Evolutionary conservation across 2,888 invertebrate species (phyloP).

Genomic region (Lochmaea crataegi): DNA sequence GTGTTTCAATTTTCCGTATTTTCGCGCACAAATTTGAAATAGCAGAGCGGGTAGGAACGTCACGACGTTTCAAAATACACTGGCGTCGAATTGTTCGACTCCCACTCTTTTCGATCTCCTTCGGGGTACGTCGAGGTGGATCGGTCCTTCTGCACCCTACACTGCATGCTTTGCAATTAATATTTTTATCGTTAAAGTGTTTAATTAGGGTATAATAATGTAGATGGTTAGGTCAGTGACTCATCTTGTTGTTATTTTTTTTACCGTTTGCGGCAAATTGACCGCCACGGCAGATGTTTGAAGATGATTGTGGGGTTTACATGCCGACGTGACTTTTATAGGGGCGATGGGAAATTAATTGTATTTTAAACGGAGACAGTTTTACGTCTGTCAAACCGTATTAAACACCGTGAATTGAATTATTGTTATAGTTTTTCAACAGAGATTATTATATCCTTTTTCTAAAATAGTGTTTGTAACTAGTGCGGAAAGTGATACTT

Average conservation of each 20-base stretch:
- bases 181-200: constrained; percentile 63
- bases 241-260: constrained; percentile 27
- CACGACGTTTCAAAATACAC: constrained; percentile 51
- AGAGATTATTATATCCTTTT: background rate
- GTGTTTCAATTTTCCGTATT: constrained; percentile 15
- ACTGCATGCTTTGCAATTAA: constrained; percentile 64
- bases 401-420: background rate
- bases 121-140: constrained; percentile 55
- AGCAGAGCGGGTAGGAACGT: constrained; percentile 45
- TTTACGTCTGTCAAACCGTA: background rate
- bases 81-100: constrained; percentile 50
- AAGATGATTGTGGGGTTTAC: constrained; percentile 12
- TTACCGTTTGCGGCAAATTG: constrained; percentile 12
- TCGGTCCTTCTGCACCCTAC: constrained; percentile 61
- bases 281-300: constrained; percentile 16
- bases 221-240: constrained; percentile 48
- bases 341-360: background rate
- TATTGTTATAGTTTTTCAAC: background rate
- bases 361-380: background rate
- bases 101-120: constrained; percentile 52
- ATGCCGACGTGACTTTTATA: constrained; percentile 9
- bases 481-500: too few species aligned
- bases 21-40: constrained; percentile 43
- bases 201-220: constrained; percentile 61
- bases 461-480: too few species aligned